Conservation (phyloP, 1,140 invertebrate genomes). For the Ceratosolen fusciceps region DNA sequence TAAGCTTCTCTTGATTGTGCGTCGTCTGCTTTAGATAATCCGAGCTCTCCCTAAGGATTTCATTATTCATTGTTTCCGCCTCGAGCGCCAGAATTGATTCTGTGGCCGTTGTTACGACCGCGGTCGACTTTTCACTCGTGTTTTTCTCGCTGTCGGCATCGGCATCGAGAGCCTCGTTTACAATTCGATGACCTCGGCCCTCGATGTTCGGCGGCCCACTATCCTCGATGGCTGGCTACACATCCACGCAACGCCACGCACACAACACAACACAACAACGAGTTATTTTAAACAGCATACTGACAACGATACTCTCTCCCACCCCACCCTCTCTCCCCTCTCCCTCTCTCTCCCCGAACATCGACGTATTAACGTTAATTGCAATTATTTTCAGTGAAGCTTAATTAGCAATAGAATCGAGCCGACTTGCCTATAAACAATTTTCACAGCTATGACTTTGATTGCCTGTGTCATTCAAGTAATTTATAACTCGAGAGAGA, state of each 20-base stretch:
- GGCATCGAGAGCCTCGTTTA: slow-evolving; percentile 53
- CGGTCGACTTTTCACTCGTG: slow-evolving; percentile 28
- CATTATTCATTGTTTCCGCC: slow-evolving; percentile 66
- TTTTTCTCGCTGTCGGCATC: background rate
- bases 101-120: slow-evolving; percentile 48
- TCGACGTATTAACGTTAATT: too few species aligned
- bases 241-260: background rate
- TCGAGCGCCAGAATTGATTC: slow-evolving; percentile 59
- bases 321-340: too few species aligned
- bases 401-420: too few species aligned
- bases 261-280: too few species aligned
- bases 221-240: slow-evolving; percentile 53
- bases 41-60: slow-evolving; percentile 63
- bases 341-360: too few species aligned
- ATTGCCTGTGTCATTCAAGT: too few species aligned
- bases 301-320: too few species aligned
- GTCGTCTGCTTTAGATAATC: slow-evolving; percentile 60
- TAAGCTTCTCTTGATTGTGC: slow-evolving; percentile 50
- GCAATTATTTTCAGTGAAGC: too few species aligned
- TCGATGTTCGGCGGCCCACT: slow-evolving; percentile 56
- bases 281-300: too few species aligned
- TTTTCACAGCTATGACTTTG: too few species aligned
- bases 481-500: too few species aligned
- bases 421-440: too few species aligned
- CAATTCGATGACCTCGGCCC: slow-evolving; percentile 64